Evolutionary conservation across 2,797 vertebrate genomes (phyloP).

Genomic region (Arnoldichthys spilopterus): DNA sequence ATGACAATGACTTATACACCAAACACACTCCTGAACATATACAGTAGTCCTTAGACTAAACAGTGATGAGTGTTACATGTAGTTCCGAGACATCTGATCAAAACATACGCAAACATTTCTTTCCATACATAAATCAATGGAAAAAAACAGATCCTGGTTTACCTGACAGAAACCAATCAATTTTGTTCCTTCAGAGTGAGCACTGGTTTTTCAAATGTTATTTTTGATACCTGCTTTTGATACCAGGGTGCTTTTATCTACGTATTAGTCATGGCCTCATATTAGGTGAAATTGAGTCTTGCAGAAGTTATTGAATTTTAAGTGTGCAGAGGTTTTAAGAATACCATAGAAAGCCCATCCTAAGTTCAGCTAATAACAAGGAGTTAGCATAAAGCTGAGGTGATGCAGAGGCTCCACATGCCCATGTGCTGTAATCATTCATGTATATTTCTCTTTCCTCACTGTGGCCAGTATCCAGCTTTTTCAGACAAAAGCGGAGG

Average conservation of each 20-base stretch:
- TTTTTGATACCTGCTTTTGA: constrained; percentile 47
- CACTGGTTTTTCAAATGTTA: constrained; percentile 58
- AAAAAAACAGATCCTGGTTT: constrained; percentile 47
- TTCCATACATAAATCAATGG: constrained; percentile 56
- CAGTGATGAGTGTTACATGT: constrained; percentile 58
- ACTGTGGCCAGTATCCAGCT: constrained; percentile 57
- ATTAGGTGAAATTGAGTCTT: constrained; percentile 67
- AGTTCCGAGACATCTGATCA: constrained; percentile 56
- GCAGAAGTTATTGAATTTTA: constrained; percentile 70
- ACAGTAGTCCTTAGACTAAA: constrained; percentile 64
- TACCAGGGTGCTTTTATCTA: constrained; percentile 60
- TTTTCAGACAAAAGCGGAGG: constrained; percentile 55
- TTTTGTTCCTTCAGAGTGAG: constrained; percentile 28
- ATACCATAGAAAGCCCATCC: constrained; percentile 66
- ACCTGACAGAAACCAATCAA: constrained; percentile 47
- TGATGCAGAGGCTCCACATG: constrained; percentile 62
- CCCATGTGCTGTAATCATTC: constrained; percentile 58
- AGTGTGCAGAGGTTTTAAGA: constrained; percentile 65
- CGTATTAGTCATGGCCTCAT: constrained; percentile 64
- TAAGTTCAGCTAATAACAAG: constrained; percentile 70
- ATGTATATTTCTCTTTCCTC: constrained; percentile 52
- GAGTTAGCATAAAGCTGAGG: constrained; percentile 71
- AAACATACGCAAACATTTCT: constrained; percentile 55
- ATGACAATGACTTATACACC: constrained; percentile 49
- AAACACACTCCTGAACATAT: constrained; percentile 53